Base-by-base conservation (phyloP, 1,140 invertebrate genomes). In the Lepidurus arcticus region DNA sequence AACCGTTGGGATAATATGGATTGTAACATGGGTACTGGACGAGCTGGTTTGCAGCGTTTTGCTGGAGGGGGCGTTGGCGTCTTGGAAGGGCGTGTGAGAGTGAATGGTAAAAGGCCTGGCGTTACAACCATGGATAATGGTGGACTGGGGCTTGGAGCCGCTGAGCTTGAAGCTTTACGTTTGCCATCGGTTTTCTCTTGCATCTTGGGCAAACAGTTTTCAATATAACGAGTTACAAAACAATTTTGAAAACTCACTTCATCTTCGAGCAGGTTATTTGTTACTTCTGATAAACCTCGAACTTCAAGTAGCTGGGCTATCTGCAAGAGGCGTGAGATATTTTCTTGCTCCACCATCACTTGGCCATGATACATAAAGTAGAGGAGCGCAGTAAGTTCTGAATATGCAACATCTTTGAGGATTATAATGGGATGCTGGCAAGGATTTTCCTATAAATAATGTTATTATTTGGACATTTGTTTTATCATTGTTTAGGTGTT, bases 401-500 rank as follows among this genome's bases (percentile, higher is more conserved):
- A 78, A 81, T 84, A 84, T 74, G 80, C 83, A 34, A 88, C 86
- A 81, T 87, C 86, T 82, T 87, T 86, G 42, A 88, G 81, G 77
- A 88, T 88, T 13, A 88, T 84, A 74, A 88, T 84, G 9, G 88
- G 88, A 82, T 88, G 88, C 80, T 87, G 84, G 79, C 86, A 88
- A 10, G 87, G 87, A 82, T 87, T 88, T 77, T 86, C 85, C 82
- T 87, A 81, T 87, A 82, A 87, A 81, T 87, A 82, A 84, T 65
- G 3, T 65, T 7, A 21, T 65, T 65, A 65, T 13, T 13, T 65
- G 16, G 21, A 16, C 7, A 65, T 16, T 65, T 21, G 53, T 21
- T 65, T n/a, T 65, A 16, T 11, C 8, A 21, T 3, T 3, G 34
- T 34, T 34, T 34, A 65, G 4, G 8, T 1, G 8, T 65, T 65